Conservation (phyloP, 2,113 vertebrate genomes). For the Cephalopholis sonnerati region DNA sequence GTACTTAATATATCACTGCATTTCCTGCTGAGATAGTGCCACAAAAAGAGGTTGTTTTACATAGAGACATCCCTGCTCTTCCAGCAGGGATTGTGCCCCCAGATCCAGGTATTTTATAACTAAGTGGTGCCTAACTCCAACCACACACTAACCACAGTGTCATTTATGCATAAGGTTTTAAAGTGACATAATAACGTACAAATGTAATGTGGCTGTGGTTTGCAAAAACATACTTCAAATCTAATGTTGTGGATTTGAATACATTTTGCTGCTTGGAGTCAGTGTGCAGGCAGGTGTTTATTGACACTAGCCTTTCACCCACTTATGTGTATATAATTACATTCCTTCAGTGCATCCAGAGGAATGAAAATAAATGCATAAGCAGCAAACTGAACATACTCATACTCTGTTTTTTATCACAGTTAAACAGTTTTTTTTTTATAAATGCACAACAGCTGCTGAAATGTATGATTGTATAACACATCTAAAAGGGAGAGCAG, state of each 20-base stretch:
- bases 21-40: too few relatives aligned
- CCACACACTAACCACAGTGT: too few relatives aligned
- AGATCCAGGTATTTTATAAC: too few relatives aligned
- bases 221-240: background rate
- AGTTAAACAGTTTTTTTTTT: background rate
- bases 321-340: too few relatives aligned
- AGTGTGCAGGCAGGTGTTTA: background rate
- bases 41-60: too few relatives aligned
- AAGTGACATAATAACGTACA: too few relatives aligned
- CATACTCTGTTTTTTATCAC: background rate
- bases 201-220: too few relatives aligned
- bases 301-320: background rate
- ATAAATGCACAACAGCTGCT: conserved; percentile 14
- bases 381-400: background rate
- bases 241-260: background rate
- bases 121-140: too few relatives aligned
- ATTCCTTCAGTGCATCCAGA: background rate
- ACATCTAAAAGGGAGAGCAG: background rate
- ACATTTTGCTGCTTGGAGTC: background rate
- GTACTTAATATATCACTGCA: too few relatives aligned
- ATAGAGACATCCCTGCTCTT: too few relatives aligned
- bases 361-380: background rate
- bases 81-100: too few relatives aligned
- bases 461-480: background rate
- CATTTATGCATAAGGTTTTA: too few relatives aligned